A percentile compares a stretch with the other conserved stretches of the same genome.
Conservation (phyloP, 1,140 invertebrate genomes). For the Drosophila ficusphila region DNA sequence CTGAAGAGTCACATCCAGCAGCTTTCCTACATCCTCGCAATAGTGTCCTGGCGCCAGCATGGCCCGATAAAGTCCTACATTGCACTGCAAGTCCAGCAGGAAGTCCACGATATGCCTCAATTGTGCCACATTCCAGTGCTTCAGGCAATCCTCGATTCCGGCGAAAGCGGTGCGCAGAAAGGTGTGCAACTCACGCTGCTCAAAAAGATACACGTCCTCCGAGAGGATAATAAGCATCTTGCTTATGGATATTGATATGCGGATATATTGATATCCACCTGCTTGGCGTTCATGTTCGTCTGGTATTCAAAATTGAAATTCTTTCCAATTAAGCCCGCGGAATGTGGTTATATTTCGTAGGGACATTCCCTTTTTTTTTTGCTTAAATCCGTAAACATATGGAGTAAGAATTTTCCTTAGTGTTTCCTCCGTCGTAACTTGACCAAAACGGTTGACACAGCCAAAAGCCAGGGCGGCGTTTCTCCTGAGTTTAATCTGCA, state of each 20-base stretch:
- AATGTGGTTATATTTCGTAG: too few species aligned
- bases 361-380: too few species aligned
- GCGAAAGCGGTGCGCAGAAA: slow-evolving; percentile 84
- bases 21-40: slow-evolving; percentile 69
- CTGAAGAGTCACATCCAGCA: slow-evolving; percentile 74
- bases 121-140: slow-evolving; percentile 84
- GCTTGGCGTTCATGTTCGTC: too few species aligned
- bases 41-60: slow-evolving; percentile 70
- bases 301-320: too few species aligned
- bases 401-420: too few species aligned
- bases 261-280: too few species aligned
- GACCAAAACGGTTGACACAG: too few species aligned
- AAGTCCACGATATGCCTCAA: slow-evolving; percentile 86
- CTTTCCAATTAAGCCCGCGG: too few species aligned
- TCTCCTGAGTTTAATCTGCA: slow-evolving; percentile 11
- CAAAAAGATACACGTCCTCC: slow-evolving; percentile 83
- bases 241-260: too few species aligned
- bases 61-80: slow-evolving; percentile 62
- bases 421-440: too few species aligned
- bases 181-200: slow-evolving; percentile 71
- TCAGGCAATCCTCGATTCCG: slow-evolving; percentile 84
- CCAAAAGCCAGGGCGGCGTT: too few species aligned
- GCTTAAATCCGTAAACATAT: too few species aligned
- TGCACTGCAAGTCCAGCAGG: slow-evolving; percentile 75
- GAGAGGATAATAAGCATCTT: slow-evolving; percentile 87